Conservation (phyloP, 2,888 invertebrate genomes). For the Agonopterix subpropinquella region DNA sequence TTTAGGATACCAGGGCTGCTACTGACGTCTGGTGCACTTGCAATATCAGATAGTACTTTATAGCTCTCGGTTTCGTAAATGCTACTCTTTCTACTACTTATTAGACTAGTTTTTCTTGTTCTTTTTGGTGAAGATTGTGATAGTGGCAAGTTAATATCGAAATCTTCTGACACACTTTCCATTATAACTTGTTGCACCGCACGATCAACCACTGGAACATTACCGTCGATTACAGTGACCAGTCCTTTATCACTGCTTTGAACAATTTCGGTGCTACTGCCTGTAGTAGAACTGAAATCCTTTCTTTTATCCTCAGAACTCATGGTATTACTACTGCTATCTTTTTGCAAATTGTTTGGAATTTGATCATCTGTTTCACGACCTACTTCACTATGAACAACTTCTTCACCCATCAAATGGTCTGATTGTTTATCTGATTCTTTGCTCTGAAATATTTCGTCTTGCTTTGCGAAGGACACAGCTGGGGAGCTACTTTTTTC, state of each 20-base stretch:
- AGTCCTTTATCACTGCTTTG: slow-evolving; percentile 43
- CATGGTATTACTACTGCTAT: slow-evolving; percentile 28
- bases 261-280: slow-evolving; percentile 41
- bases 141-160: slow-evolving; percentile 39
- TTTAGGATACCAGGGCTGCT: slow-evolving; percentile 47
- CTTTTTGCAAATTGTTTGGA: slow-evolving; percentile 28
- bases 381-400: slow-evolving; percentile 32
- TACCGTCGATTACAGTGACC: slow-evolving; percentile 40
- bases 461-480: slow-evolving; percentile 62
- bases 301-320: slow-evolving; percentile 43
- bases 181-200: slow-evolving; percentile 53
- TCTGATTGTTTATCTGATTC: slow-evolving; percentile 41
- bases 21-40: slow-evolving; percentile 39
- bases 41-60: slow-evolving; percentile 65
- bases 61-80: slow-evolving; percentile 73
- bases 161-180: slow-evolving; percentile 42
- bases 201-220: slow-evolving; percentile 33
- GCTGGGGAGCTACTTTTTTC: slow-evolving; percentile 45
- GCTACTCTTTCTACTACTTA: slow-evolving; percentile 57
- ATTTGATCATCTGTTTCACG: slow-evolving; percentile 29
- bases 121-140: slow-evolving; percentile 43
- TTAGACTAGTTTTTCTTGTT: slow-evolving; percentile 43
- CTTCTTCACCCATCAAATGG: slow-evolving; percentile 56
- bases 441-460: slow-evolving; percentile 54
- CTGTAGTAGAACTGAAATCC: slow-evolving; percentile 43